Conservation (phyloP, 2,888 invertebrate species). For the Troides helena region DNA sequence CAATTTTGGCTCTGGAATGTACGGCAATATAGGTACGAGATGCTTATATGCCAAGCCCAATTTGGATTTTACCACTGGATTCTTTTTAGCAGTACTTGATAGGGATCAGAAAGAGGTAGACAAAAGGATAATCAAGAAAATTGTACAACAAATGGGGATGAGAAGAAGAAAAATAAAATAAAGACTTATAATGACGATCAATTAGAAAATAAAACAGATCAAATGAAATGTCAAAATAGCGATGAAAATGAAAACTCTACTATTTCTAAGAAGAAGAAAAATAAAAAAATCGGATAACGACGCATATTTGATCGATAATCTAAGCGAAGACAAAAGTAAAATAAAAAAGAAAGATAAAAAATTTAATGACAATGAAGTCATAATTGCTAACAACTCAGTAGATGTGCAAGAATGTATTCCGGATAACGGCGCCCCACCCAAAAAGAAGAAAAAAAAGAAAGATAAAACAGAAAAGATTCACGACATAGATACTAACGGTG, state of each 20-base stretch:
- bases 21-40: constrained; percentile 83
- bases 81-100: constrained; percentile 96
- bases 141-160: constrained; percentile 32
- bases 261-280: constrained; percentile 17
- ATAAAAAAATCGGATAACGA: constrained; percentile 4
- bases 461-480: constrained; percentile 18
- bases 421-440: constrained; percentile 19
- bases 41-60: constrained; percentile 90
- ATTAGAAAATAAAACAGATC: background rate
- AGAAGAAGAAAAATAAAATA: constrained; percentile 30
- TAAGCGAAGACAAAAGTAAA: constrained; percentile 16
- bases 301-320: background rate
- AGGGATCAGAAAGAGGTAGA: constrained; percentile 71
- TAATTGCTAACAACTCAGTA: background rate
- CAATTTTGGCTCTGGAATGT: constrained; percentile 83
- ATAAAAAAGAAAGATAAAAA: constrained; percentile 13
- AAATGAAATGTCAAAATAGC: background rate
- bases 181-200: constrained; percentile 19
- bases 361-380: constrained; percentile 22
- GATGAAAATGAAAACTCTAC: background rate
- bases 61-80: constrained; percentile 92
- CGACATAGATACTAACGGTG: background rate
- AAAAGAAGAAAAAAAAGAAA: constrained; percentile 44
- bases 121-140: constrained; percentile 36
- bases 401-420: constrained; percentile 15